phyloP scores from a whole-genome alignment of 2,888 invertebrate genomes.

The Teleogryllus oceanicus region DNA sequence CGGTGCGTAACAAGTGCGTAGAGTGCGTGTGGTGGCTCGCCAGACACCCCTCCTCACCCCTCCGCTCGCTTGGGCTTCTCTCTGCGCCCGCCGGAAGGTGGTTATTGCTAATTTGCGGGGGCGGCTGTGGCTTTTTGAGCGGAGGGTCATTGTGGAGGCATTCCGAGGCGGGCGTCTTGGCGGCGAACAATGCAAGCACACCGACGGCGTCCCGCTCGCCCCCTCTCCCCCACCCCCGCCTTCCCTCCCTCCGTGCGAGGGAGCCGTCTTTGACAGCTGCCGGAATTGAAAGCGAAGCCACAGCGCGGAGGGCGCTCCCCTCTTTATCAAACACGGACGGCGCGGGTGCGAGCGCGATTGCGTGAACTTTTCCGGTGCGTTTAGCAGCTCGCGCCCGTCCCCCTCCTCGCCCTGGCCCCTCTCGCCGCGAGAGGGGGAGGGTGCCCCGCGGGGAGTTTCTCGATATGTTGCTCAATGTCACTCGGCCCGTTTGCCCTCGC shows the following conservation, averaged over 20 bases:
- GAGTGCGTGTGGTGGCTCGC: too few species aligned
- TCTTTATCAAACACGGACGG: neutral
- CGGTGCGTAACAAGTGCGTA: neutral
- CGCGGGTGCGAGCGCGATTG: neutral
- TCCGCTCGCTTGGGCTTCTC: neutral
- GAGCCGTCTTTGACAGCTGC: neutral
- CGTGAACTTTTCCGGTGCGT: neutral
- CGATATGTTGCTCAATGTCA: too few species aligned
- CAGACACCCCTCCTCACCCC: neutral
- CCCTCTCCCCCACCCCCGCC: too few species aligned
- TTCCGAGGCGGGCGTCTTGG: neutral
- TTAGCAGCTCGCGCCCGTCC: neutral
- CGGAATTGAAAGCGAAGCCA: neutral
- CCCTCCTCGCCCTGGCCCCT: too few species aligned
- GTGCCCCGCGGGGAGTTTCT: too few species aligned
- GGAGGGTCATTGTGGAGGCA: slow-evolving; percentile 18
- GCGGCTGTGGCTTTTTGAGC: slow-evolving; percentile 5
- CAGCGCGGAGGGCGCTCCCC: neutral
- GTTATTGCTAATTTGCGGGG: slow-evolving; percentile 11
- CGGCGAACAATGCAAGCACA: neutral
- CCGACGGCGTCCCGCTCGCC: too few species aligned
- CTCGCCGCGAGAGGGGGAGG: too few species aligned
- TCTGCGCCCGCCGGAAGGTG: neutral
- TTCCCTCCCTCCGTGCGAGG: neutral
- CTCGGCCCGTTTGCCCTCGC: too few species aligned